Conservation (phyloP, 2,797 vertebrate genomes). For the Spheniscus humboldti region DNA sequence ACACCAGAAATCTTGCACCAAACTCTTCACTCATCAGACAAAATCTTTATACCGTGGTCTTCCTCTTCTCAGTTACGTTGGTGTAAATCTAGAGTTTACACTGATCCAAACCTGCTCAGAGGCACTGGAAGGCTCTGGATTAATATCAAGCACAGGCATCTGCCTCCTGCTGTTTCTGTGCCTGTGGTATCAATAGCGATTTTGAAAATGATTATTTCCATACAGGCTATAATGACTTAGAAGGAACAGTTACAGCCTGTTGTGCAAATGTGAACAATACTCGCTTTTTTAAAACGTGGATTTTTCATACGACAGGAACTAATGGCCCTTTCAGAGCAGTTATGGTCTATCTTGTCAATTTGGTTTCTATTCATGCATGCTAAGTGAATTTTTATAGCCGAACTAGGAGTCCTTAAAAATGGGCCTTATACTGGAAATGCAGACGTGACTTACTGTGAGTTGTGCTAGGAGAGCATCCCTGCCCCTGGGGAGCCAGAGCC, state of each 20-base stretch:
- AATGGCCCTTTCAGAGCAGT: slow-evolving; percentile 53
- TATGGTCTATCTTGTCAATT: slow-evolving; percentile 56
- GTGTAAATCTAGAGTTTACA: not conserved
- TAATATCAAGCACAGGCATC: not conserved
- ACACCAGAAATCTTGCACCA: not conserved
- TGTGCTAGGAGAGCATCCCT: slow-evolving; percentile 23
- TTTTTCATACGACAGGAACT: slow-evolving; percentile 31
- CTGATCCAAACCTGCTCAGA: not conserved
- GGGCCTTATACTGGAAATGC: slow-evolving; percentile 51
- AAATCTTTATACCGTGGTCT: not conserved
- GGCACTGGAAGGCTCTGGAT: not conserved
- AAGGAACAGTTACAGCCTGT: slow-evolving; percentile 23
- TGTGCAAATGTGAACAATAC: slow-evolving; percentile 42
- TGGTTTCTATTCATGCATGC: slow-evolving; percentile 42
- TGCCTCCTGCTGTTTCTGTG: slow-evolving; percentile 2
- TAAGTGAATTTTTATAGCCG: slow-evolving; percentile 61
- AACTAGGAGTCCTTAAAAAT: slow-evolving; percentile 55
- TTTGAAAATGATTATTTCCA: slow-evolving; percentile 20
- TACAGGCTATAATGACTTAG: slow-evolving; percentile 4
- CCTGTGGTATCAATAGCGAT: not conserved
- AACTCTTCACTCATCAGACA: not conserved
- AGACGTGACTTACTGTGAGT: slow-evolving; percentile 22
- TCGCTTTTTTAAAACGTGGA: not conserved
- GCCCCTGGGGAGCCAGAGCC: slow-evolving; percentile 14
- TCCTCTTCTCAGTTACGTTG: not conserved